These are phyloP conservation scores for Lordiphosa andalusiaca DNA, from an alignment of 2,888 invertebrate genomes.

Conservation along the genomic window DNA sequence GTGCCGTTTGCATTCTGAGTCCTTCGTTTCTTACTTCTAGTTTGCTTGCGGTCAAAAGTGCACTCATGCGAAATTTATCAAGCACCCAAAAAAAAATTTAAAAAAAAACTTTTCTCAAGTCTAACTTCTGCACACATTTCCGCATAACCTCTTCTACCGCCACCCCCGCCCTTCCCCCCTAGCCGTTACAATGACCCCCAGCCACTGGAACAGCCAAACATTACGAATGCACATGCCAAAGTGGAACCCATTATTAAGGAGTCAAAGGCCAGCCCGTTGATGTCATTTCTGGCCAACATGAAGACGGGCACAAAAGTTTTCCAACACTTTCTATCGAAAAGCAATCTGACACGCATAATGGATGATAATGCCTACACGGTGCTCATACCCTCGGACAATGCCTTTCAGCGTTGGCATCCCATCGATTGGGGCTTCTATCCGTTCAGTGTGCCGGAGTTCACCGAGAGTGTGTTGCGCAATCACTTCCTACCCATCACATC, in stretches of 20 bases:
- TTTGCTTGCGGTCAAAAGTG: constrained; percentile 71
- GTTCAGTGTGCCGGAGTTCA: constrained; percentile 85
- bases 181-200: constrained; percentile 80
- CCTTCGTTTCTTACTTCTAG: constrained; percentile 48
- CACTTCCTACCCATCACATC: constrained; percentile 81
- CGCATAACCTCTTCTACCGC: constrained; percentile 10
- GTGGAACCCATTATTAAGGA: constrained; percentile 79
- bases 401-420: constrained; percentile 86
- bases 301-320: constrained; percentile 85
- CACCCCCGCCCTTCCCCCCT: constrained; percentile 12
- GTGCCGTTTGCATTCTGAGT: constrained; percentile 19
- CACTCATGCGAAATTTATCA: constrained; percentile 71
- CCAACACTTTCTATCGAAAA: constrained; percentile 84
- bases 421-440: constrained; percentile 87
- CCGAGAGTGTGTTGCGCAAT: constrained; percentile 83
- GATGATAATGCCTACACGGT: constrained; percentile 83
- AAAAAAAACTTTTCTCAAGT: constrained; percentile 38
- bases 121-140: constrained; percentile 47
- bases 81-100: constrained; percentile 33
- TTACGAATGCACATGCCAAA: constrained; percentile 77
- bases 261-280: constrained; percentile 78
- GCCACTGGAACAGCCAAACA: constrained; percentile 78
- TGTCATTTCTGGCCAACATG: constrained; percentile 82
- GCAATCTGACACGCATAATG: constrained; percentile 83
- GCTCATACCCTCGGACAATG: constrained; percentile 84